Conservation (phyloP, 2,888 invertebrate genomes). For the Andrena bicolor region DNA sequence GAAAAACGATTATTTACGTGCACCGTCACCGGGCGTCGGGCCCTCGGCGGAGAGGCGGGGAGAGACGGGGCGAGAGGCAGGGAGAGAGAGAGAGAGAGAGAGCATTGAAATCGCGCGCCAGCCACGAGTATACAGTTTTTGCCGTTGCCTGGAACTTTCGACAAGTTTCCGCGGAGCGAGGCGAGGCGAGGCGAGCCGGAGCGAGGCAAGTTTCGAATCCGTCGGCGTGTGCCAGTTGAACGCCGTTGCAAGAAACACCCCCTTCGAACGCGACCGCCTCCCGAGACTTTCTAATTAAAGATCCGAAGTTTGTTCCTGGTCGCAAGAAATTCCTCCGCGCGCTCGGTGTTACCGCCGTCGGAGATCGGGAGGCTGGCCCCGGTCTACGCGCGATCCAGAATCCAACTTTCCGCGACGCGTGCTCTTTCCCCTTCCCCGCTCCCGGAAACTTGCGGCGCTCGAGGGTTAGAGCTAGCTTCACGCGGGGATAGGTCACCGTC, state of each 20-base stretch:
- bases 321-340: slow-evolving; percentile 66
- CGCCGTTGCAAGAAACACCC: slow-evolving; percentile 71
- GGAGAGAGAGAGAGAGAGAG: background rate
- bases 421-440: slow-evolving; percentile 3
- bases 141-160: slow-evolving; percentile 72
- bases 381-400: slow-evolving; percentile 3
- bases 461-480: background rate
- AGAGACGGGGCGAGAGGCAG: slow-evolving; percentile 26
- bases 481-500: slow-evolving; percentile 31
- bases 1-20: slow-evolving; percentile 80
- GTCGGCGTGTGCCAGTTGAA: slow-evolving; percentile 77
- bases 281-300: slow-evolving; percentile 82
- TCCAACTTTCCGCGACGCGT: background rate
- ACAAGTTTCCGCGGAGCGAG: slow-evolving; percentile 73
- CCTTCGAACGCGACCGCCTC: slow-evolving; percentile 62
- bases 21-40: slow-evolving; percentile 71
- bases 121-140: slow-evolving; percentile 74
- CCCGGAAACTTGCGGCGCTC: background rate
- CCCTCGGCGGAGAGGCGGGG: slow-evolving; percentile 36
- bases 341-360: background rate
- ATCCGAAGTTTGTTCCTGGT: slow-evolving; percentile 77
- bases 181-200: slow-evolving; percentile 69
- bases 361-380: slow-evolving; percentile 14
- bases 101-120: slow-evolving; percentile 75
- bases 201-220: slow-evolving; percentile 78